These are phyloP conservation scores for Anoncus sp. DNA, from an alignment of 2,888 invertebrate species.

Conservation along the genomic window DNA sequence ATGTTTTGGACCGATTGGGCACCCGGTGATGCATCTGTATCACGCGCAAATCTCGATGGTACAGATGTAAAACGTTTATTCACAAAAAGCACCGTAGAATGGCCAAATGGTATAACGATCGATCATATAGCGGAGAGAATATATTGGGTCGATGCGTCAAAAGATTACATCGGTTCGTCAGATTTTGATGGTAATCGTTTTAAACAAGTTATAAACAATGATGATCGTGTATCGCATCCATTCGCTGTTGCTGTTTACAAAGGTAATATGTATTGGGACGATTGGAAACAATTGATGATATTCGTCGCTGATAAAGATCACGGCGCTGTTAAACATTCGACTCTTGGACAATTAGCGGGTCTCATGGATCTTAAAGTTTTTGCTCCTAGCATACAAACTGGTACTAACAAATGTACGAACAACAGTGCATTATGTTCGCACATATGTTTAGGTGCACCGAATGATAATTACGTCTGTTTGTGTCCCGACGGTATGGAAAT, in stretches of 20 bases:
- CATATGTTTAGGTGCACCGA: conserved; percentile 91
- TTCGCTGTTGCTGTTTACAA: conserved; percentile 95
- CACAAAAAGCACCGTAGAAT: conserved; percentile 87
- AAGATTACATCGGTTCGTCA: conserved; percentile 92
- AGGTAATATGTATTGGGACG: conserved; percentile 95
- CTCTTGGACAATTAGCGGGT: conserved; percentile 87
- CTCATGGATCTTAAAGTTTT: conserved; percentile 94
- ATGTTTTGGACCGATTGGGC: conserved; percentile 97
- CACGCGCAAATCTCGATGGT: conserved; percentile 92
- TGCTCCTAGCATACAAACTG: conserved; percentile 90
- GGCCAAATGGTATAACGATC: conserved; percentile 95
- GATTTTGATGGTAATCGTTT: conserved; percentile 89
- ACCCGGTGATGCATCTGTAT: conserved; percentile 89
- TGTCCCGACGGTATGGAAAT: conserved; percentile 91
- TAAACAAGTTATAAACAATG: conserved; percentile 87
- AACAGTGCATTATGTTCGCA: conserved; percentile 87
- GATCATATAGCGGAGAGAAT: conserved; percentile 92
- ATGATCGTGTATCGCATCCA: conserved; percentile 90
- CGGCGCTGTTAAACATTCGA: conserved; percentile 86
- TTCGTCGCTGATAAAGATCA: conserved; percentile 92
- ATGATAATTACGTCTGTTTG: conserved; percentile 88
- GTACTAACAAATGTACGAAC: conserved; percentile 89
- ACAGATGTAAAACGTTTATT: conserved; percentile 87
- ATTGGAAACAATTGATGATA: conserved; percentile 92
- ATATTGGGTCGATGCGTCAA: conserved; percentile 94